Evolutionary conservation across 2,797 vertebrate species (phyloP).

Genomic region (Cuniculus paca): DNA sequence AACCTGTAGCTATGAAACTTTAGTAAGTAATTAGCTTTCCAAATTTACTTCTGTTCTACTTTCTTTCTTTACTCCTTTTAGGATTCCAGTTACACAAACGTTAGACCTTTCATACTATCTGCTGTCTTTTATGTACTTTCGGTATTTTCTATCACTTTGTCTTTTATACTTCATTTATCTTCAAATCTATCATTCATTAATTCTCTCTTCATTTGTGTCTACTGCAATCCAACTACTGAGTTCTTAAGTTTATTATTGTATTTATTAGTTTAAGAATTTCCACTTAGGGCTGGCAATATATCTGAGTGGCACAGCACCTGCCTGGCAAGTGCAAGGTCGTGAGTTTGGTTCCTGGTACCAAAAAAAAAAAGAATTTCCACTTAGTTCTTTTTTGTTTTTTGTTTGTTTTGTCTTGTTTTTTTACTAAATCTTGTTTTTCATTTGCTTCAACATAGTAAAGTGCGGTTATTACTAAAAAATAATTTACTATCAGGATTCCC

Average conservation of each 20-base stretch:
- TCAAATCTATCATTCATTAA: neutral
- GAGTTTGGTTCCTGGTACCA: too few relatives aligned
- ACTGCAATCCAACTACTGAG: neutral
- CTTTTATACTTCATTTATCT: constrained; percentile 38
- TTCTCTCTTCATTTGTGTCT: constrained; percentile 51
- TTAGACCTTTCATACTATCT: neutral
- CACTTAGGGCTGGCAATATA: neutral
- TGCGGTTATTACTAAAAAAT: constrained; percentile 20
- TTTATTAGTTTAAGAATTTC: constrained; percentile 50
- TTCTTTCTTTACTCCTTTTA: neutral
- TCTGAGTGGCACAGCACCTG: too few relatives aligned
- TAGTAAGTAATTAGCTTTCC: constrained; percentile 36
- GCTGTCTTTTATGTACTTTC: neutral
- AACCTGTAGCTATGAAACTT: neutral
- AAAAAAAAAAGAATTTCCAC: neutral
- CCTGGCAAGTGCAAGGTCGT: too few relatives aligned
- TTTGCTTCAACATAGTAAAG: constrained; percentile 41
- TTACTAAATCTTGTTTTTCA: constrained; percentile 30
- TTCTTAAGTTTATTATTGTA: constrained; percentile 36
- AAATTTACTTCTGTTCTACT: constrained; percentile 30
- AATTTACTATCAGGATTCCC: constrained; percentile 27
- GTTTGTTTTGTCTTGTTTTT: neutral
- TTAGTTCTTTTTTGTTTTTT: neutral
- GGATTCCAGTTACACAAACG: neutral
- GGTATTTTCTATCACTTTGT: constrained; percentile 51